Percentiles rank a stretch among this genome's conserved stretches.
phyloP scores from a whole-genome alignment of 2,888 invertebrate genomes.

The Lampropteryx suffumata region DNA sequence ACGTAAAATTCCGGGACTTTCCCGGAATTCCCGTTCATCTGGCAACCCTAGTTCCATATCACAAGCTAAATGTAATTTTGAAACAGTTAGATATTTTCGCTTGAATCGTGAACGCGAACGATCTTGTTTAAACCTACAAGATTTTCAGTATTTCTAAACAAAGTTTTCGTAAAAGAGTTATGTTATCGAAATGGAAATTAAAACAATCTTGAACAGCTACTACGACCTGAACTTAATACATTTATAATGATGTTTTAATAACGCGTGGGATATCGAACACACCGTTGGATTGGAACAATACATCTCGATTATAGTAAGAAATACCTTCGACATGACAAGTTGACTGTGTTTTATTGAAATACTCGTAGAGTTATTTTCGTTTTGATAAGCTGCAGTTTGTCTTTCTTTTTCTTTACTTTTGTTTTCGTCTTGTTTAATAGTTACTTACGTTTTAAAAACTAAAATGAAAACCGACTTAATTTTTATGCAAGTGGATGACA shows the following conservation, averaged over 20 bases:
- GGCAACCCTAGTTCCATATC: too few species aligned
- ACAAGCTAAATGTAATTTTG: too few species aligned
- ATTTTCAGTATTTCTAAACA: too few species aligned
- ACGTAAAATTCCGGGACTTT: too few species aligned
- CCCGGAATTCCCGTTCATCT: too few species aligned
- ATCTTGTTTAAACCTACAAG: too few species aligned
- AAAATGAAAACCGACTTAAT: too few species aligned
- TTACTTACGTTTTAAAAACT: too few species aligned
- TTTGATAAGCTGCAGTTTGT: conserved; percentile 1
- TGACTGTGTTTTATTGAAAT: conserved; percentile 22
- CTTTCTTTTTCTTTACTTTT: not conserved
- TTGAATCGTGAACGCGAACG: too few species aligned
- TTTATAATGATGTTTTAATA: conserved; percentile 19
- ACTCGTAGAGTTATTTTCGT: conserved; percentile 8
- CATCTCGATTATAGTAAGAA: not conserved
- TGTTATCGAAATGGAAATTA: not conserved
- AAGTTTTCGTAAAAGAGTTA: too few species aligned
- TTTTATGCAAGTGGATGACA: too few species aligned
- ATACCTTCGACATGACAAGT: conserved; percentile 7
- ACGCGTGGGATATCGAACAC: conserved; percentile 24
- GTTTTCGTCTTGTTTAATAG: not conserved
- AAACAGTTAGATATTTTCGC: too few species aligned
- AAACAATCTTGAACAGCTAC: not conserved
- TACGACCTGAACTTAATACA: conserved; percentile 29
- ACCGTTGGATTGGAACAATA: conserved; percentile 23